These are phyloP conservation scores for Heliconius himera DNA, from an alignment of 1,140 invertebrate genomes.

Conservation along the genomic window DNA sequence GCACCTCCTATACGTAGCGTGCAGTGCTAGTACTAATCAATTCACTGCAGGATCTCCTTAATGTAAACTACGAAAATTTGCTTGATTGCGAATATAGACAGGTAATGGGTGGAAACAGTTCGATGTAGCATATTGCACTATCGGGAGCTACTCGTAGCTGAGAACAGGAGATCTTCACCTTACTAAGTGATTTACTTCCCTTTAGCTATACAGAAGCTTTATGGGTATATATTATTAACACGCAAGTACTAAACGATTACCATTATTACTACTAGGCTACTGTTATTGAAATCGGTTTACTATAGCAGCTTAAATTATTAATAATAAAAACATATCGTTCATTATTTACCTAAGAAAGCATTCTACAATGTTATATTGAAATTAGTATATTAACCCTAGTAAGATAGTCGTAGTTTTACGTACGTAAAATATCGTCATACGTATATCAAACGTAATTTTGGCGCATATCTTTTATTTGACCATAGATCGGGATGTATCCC, in stretches of 20 bases:
- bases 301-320: not conserved
- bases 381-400: no score
- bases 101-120: conserved; percentile 39
- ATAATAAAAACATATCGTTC: no score
- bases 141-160: conserved; percentile 3
- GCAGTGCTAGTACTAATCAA: conserved; percentile 37
- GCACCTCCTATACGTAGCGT: conserved; percentile 59
- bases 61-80: conserved; percentile 43
- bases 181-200: conserved; percentile 31
- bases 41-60: conserved; percentile 37
- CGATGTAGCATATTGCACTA: conserved; percentile 25
- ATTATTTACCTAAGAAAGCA: no score
- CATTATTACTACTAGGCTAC: not conserved
- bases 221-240: conserved; percentile 14
- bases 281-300: not conserved
- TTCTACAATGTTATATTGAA: no score
- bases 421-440: no score
- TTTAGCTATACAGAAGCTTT: conserved; percentile 14
- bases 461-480: no score
- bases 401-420: no score
- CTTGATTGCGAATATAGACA: conserved; percentile 39
- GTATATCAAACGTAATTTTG: no score
- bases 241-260: not conserved
- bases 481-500: no score
- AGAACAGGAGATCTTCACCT: conserved; percentile 31